Percentiles rank a stretch among this genome's conserved stretches.
phyloP scores from a whole-genome alignment of 2,888 invertebrate genomes.

The Trilocha varians region DNA sequence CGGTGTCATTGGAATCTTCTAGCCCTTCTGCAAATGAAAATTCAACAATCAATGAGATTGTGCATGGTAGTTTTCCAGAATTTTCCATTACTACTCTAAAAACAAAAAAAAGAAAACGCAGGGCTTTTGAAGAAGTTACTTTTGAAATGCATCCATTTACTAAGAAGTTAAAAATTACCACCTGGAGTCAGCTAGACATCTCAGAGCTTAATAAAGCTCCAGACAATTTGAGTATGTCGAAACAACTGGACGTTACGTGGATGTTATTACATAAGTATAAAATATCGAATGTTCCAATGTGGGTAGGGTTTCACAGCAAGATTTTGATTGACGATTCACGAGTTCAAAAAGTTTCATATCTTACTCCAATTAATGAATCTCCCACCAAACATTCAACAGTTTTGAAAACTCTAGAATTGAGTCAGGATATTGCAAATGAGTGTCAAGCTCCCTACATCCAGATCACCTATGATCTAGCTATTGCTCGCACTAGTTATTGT shows the following conservation, averaged over 20 bases:
- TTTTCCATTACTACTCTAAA: conserved; percentile 8
- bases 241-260: conserved; percentile 12
- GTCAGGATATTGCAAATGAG: conserved; percentile 19
- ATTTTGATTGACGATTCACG: conserved; percentile 17
- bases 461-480: conserved; percentile 25
- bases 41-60: conserved; percentile 2
- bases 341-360: conserved; percentile 24
- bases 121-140: conserved; percentile 16
- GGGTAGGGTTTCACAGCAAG: conserved; percentile 25
- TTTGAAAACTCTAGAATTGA: conserved; percentile 19
- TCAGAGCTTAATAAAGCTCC: conserved; percentile 15
- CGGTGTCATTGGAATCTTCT: conserved; percentile 9
- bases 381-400: conserved; percentile 23
- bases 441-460: conserved; percentile 18
- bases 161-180: conserved; percentile 18
- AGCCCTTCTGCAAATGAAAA: conserved; percentile 7
- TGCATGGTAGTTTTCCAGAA: conserved; percentile 9
- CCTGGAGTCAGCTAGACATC: conserved; percentile 10
- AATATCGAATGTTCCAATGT: conserved; percentile 17
- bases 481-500: conserved; percentile 14
- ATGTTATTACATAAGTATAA: conserved; percentile 12
- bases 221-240: conserved; percentile 11
- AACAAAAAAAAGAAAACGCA: conserved; percentile 14
- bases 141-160: conserved; percentile 13
- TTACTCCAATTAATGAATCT: conserved; percentile 27